Conservation (phyloP, 1,140 invertebrate genomes). For the Meteorus sp. region DNA sequence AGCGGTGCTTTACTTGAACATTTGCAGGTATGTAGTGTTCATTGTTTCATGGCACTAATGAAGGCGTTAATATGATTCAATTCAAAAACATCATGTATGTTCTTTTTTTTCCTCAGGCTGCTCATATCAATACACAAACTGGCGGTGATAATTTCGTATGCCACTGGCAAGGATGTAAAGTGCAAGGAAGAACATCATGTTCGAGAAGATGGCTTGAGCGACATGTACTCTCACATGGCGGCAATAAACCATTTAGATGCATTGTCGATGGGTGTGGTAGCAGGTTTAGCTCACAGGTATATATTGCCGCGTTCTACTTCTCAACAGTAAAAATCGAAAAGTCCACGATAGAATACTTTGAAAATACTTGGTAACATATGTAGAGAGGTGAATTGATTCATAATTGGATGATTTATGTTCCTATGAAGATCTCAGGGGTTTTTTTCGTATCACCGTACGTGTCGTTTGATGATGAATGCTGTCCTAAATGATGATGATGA, state of each 20-base stretch:
- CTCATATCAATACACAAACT: conserved; percentile 84
- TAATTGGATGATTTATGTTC: too few species aligned
- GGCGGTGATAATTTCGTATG: conserved; percentile 83
- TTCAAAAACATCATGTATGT: conserved; percentile 14
- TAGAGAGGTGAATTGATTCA: too few species aligned
- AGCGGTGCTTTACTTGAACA: conserved; percentile 84
- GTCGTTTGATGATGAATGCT: too few species aligned
- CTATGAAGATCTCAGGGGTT: too few species aligned
- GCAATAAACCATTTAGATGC: conserved; percentile 93
- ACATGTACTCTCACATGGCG: conserved; percentile 88
- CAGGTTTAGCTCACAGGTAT: conserved; percentile 88
- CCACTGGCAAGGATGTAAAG: conserved; percentile 91
- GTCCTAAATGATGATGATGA: too few species aligned
- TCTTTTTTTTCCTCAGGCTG: conserved; percentile 62
- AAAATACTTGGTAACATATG: too few species aligned
- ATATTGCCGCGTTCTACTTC: conserved; percentile 10
- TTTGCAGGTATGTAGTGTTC: too few species aligned
- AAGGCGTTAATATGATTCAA: not conserved
- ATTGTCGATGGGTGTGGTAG: conserved; percentile 91
- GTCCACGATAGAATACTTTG: too few species aligned
- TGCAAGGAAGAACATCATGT: conserved; percentile 88
- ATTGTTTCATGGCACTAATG: too few species aligned
- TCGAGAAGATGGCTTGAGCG: conserved; percentile 90
- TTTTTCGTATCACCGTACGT: too few species aligned
- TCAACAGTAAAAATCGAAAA: too few species aligned